These are phyloP conservation scores for Archips xylosteana DNA, from an alignment of 2,888 invertebrate genomes.

Conservation along the genomic window DNA sequence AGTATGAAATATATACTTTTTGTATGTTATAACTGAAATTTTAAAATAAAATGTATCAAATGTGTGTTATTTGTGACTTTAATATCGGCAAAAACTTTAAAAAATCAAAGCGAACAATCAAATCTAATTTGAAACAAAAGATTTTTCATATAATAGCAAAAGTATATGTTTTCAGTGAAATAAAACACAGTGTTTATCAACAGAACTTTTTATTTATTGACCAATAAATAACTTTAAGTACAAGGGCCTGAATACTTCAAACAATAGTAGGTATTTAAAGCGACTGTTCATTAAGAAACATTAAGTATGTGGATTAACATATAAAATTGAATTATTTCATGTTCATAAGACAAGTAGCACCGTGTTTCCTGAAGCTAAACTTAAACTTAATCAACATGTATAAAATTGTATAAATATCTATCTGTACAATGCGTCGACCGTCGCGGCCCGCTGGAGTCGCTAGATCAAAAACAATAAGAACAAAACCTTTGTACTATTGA, in stretches of 20 bases:
- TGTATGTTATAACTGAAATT: too few relatives aligned
- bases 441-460: not conserved
- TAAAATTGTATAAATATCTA: constrained; percentile 60
- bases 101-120: not conserved
- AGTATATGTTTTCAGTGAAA: not conserved
- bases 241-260: constrained; percentile 57
- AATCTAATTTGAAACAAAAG: not conserved
- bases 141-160: not conserved
- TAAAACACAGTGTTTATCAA: constrained; percentile 32
- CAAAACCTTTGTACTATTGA: constrained; percentile 39
- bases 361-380: constrained; percentile 50
- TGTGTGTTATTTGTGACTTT: too few relatives aligned
- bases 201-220: constrained; percentile 66
- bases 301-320: constrained; percentile 21
- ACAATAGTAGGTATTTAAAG: constrained; percentile 32
- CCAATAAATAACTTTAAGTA: constrained; percentile 76
- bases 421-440: constrained; percentile 47
- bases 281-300: constrained; percentile 24
- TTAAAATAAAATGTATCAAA: too few relatives aligned
- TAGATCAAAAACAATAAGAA: constrained; percentile 30
- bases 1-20: too few relatives aligned
- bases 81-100: too few relatives aligned
- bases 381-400: constrained; percentile 62
- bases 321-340: constrained; percentile 24
- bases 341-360: constrained; percentile 41